These are phyloP conservation scores for Motacilla tschutschensis DNA, from an alignment of 2,113 vertebrate genomes.

Conservation along the genomic window DNA sequence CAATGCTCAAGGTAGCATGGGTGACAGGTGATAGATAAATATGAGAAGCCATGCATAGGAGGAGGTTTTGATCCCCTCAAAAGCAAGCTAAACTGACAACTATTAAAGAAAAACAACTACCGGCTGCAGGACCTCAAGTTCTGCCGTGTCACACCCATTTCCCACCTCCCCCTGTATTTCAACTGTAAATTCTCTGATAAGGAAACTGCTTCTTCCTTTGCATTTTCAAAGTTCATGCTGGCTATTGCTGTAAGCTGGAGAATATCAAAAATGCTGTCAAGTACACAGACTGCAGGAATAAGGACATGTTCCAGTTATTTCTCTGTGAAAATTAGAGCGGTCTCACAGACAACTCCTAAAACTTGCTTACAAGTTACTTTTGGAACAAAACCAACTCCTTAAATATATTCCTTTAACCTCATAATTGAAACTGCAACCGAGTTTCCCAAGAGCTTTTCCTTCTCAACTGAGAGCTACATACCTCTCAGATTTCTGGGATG, in stretches of 20 bases:
- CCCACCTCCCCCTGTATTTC: neutral
- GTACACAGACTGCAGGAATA: neutral
- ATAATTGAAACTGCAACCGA: neutral
- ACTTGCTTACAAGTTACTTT: neutral
- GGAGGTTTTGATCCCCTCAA: neutral
- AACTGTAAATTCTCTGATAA: neutral
- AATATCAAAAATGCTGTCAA: neutral
- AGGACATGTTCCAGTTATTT: neutral
- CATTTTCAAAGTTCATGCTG: neutral
- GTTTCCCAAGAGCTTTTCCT: neutral
- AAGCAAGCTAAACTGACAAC: neutral
- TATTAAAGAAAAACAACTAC: slow-evolving; percentile 4
- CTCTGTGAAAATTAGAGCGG: neutral
- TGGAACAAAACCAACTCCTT: neutral
- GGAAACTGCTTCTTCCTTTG: neutral
- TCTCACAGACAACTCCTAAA: neutral
- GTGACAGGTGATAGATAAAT: neutral
- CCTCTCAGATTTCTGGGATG: slow-evolving; percentile 96
- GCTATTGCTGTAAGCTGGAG: neutral
- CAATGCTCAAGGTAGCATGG: neutral
- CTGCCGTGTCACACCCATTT: neutral
- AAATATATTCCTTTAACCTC: neutral
- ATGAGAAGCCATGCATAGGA: neutral
- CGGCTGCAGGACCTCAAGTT: neutral
- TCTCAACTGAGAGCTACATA: slow-evolving; percentile 62